Evolutionary conservation across 2,797 vertebrate genomes (phyloP).

Genomic region (Microctenopoma lineatum): DNA sequence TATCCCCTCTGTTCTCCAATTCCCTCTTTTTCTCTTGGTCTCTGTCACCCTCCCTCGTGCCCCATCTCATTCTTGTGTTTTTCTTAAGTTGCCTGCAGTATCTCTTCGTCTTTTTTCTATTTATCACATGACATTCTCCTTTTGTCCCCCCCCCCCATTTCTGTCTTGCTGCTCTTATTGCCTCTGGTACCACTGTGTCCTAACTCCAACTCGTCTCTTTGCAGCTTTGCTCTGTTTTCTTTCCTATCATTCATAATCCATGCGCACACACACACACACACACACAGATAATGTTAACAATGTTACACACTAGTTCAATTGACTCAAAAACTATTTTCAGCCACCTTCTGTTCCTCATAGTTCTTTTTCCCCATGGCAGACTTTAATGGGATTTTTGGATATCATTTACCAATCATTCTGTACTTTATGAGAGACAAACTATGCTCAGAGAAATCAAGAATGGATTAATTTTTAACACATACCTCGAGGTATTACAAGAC

Average conservation of each 20-base stretch:
- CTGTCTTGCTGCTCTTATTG: constrained; percentile 48
- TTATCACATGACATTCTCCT: constrained; percentile 47
- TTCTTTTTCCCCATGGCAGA: constrained; percentile 34
- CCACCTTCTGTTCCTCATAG: constrained; percentile 42
- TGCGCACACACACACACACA: not conserved
- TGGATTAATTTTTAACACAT: constrained; percentile 33
- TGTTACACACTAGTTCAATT: constrained; percentile 32
- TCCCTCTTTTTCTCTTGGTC: constrained; percentile 32
- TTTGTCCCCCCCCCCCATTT: constrained; percentile 24
- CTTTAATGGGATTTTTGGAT: constrained; percentile 58
- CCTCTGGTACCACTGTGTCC: constrained; percentile 46
- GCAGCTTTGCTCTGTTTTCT: constrained; percentile 29
- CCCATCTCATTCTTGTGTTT: constrained; percentile 31
- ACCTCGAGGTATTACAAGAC: not conserved
- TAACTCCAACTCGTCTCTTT: constrained; percentile 44
- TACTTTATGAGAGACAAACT: constrained; percentile 32
- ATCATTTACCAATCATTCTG: constrained; percentile 40
- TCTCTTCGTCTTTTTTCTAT: constrained; percentile 30
- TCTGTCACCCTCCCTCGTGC: constrained; percentile 35
- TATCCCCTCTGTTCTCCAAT: constrained; percentile 41
- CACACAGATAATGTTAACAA: not conserved
- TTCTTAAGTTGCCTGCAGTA: constrained; percentile 41
- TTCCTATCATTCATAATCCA: constrained; percentile 51
- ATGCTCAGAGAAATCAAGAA: constrained; percentile 29
- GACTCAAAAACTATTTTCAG: constrained; percentile 47